Percentiles rank a stretch among this genome's conserved stretches.
Conservation (phyloP, 2,113 vertebrate species). For the Taxidea taxus region DNA sequence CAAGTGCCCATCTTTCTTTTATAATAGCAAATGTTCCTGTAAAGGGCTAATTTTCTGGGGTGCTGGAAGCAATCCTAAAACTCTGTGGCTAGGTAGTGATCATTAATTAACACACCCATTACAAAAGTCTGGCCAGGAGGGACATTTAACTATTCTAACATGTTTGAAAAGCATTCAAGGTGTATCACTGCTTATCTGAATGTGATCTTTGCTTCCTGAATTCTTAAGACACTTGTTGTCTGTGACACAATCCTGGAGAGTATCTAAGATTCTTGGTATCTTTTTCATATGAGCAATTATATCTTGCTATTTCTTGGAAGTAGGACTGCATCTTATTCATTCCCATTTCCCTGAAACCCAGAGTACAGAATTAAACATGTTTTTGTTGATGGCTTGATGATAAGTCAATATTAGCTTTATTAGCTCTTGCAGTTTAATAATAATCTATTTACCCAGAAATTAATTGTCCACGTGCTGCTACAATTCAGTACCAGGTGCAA, state of each 20-base stretch:
- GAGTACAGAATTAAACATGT: not conserved
- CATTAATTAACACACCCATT: not conserved
- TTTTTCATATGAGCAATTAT: not conserved
- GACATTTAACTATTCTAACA: not conserved
- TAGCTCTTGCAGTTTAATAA: not conserved
- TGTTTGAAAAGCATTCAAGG: not conserved
- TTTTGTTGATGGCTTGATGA: not conserved
- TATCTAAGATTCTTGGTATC: not conserved
- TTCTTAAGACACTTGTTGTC: not conserved
- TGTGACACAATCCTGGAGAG: not conserved
- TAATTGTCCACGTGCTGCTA: not conserved
- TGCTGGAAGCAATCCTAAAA: not conserved
- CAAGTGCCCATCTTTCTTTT: not conserved
- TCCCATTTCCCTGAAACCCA: constrained; percentile 3
- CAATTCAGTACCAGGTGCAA: not conserved
- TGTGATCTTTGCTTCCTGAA: not conserved
- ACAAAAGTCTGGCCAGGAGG: not conserved
- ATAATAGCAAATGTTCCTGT: not conserved
- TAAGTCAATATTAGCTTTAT: constrained; percentile 12
- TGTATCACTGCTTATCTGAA: not conserved
- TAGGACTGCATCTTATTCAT: not conserved
- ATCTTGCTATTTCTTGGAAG: not conserved
- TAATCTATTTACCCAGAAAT: not conserved
- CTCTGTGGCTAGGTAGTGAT: not conserved
- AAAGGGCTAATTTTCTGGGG: not conserved